A percentile compares a stretch with the other conserved stretches of the same genome.
Conservation (phyloP, 2,888 invertebrate species). For the Hymenopus coronatus region DNA sequence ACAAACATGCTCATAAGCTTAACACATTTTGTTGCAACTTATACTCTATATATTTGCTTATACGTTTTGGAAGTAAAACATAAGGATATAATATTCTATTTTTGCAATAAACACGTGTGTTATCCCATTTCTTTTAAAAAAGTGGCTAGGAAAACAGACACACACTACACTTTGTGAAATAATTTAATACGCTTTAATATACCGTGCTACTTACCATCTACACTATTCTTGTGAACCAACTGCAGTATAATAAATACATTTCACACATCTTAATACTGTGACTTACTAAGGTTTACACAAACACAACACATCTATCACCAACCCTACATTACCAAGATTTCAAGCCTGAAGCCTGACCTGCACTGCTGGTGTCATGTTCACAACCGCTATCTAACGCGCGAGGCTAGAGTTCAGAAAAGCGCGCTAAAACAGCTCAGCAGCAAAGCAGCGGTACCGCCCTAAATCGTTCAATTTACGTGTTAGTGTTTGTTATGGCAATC, state of each 20-base stretch:
- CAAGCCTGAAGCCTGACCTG: no score
- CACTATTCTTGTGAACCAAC: not conserved
- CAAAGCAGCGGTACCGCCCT: not conserved
- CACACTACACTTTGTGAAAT: no score
- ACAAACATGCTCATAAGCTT: no score
- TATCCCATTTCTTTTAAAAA: no score
- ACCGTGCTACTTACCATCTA: not conserved
- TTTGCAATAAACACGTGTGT: no score
- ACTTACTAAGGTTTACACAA: not conserved
- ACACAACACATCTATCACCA: not conserved
- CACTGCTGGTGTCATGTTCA: no score
- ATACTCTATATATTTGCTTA: no score
- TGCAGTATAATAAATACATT: not conserved
- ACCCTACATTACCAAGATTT: not conserved
- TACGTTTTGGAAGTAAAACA: no score
- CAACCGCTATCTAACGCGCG: no score
- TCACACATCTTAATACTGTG: not conserved
- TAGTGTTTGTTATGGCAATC: not conserved
- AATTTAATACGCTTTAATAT: not conserved
- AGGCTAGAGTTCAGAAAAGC: not conserved
- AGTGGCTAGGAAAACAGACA: no score
- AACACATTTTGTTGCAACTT: no score
- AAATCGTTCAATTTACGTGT: not conserved
- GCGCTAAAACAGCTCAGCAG: not conserved
- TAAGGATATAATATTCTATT: no score